phyloP scores from a whole-genome alignment of 2,113 vertebrate genomes.

The Suncus etruscus region DNA sequence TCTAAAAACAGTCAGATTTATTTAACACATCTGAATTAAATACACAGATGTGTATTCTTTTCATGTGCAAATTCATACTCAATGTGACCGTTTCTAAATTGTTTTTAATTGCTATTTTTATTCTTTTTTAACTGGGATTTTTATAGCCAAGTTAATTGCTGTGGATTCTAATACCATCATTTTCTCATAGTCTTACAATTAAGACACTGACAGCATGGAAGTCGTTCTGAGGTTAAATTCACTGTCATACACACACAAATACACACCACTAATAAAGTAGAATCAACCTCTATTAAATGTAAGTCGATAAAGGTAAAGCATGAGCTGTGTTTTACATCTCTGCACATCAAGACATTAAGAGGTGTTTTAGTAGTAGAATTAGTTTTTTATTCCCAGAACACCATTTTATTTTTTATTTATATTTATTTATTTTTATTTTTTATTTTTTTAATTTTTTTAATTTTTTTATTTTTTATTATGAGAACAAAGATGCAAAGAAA shows the following conservation, averaged over 20 bases:
- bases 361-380: not conserved
- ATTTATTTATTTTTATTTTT: no score
- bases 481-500: no score
- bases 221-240: not conserved
- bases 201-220: not conserved
- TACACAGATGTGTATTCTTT: not conserved
- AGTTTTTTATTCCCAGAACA: not conserved
- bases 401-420: no score
- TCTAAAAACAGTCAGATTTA: not conserved
- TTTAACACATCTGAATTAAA: no score
- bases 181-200: slow-evolving; percentile 17
- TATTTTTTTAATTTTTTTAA: no score
- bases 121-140: not conserved
- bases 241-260: not conserved
- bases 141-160: slow-evolving; percentile 39
- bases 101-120: not conserved
- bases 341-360: not conserved
- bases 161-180: not conserved
- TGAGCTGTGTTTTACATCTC: not conserved
- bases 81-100: slow-evolving; percentile 4
- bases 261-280: not conserved
- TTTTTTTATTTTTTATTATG: no score
- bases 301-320: not conserved
- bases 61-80: slow-evolving; percentile 13
- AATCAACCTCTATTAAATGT: not conserved